Conservation (phyloP, 1,140 invertebrate genomes). For the Ostrea denselamellosa region DNA sequence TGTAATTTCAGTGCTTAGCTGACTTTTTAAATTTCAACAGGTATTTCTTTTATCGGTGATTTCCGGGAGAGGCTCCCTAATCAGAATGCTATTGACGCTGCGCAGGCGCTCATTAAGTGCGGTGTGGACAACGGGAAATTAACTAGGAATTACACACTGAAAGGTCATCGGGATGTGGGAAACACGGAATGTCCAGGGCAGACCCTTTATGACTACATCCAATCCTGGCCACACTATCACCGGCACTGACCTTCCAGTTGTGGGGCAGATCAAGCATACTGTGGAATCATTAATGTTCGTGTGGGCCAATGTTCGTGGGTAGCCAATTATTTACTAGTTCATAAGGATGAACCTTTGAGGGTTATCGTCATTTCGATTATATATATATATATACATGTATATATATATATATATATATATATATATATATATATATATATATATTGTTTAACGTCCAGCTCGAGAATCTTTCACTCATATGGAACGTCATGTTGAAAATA, state of each 20-base stretch:
- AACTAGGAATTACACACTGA: slow-evolving; percentile 59
- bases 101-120: slow-evolving; percentile 66
- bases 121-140: slow-evolving; percentile 64
- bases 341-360: too few species aligned
- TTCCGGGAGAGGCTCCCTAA: slow-evolving; percentile 64
- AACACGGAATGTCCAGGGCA: slow-evolving; percentile 66
- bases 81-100: slow-evolving; percentile 58
- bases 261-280: not conserved
- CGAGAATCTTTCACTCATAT: too few species aligned
- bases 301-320: too few species aligned
- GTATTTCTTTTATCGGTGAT: slow-evolving; percentile 82
- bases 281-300: too few species aligned
- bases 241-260: not conserved
- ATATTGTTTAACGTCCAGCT: too few species aligned
- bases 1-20: not conserved
- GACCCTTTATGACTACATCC: slow-evolving; percentile 80
- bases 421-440: too few species aligned
- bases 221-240: slow-evolving; percentile 79
- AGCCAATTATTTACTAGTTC: too few species aligned
- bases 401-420: too few species aligned
- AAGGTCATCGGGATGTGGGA: slow-evolving; percentile 68
- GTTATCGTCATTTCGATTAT: too few species aligned
- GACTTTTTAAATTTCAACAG: slow-evolving; percentile 48
- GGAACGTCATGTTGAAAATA: too few species aligned
- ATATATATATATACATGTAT: too few species aligned